Evolutionary conservation across 2,113 vertebrate genomes (phyloP).

Genomic region (Xiphophorus couchianus): DNA sequence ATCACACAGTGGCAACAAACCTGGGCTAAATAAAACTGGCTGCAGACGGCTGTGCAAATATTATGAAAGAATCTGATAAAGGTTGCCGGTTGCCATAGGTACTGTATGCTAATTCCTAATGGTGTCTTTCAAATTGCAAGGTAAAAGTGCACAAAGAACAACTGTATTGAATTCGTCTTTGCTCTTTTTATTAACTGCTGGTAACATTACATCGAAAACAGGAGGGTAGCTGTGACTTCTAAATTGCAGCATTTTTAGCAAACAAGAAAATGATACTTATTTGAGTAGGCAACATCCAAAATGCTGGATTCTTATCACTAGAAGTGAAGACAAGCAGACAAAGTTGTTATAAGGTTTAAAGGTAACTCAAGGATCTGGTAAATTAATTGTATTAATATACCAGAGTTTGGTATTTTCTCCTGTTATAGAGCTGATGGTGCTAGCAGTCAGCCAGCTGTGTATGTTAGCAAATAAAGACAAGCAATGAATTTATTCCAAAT

Average conservation of each 20-base stretch:
- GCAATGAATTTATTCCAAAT: neutral
- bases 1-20: conserved; percentile 67
- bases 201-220: conserved; percentile 21
- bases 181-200: conserved; percentile 52
- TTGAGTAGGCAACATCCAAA: neutral
- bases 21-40: conserved; percentile 73
- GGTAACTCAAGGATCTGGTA: no score
- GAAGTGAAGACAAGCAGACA: neutral
- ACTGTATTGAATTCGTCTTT: conserved; percentile 60
- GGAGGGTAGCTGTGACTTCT: neutral
- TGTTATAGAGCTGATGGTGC: neutral
- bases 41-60: conserved; percentile 80
- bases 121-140: conserved; percentile 66
- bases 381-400: no score
- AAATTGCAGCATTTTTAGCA: neutral
- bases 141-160: conserved; percentile 35
- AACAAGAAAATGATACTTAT: neutral
- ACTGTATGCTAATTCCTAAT: conserved; percentile 84
- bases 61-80: conserved; percentile 81
- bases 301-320: neutral
- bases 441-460: neutral
- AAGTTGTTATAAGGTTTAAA: neutral
- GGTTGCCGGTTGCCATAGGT: conserved; percentile 85
- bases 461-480: neutral
- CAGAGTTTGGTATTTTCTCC: neutral